These are phyloP conservation scores for Muscicapa striata DNA, from an alignment of 2,797 vertebrate species.

Conservation along the genomic window DNA sequence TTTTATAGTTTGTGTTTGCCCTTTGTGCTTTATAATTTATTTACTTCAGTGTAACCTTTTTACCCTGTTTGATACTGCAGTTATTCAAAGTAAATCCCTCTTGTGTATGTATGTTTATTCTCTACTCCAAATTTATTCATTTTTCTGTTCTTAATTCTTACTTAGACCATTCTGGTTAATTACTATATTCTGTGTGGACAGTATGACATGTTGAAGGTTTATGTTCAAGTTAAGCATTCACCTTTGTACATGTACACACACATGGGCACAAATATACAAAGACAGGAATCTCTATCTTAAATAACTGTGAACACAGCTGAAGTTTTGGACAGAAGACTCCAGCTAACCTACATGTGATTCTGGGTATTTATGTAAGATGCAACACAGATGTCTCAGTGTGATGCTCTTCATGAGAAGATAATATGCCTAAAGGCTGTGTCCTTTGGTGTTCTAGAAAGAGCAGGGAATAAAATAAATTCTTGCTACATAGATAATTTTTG, in stretches of 20 bases:
- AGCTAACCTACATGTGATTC: background rate
- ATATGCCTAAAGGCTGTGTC: background rate
- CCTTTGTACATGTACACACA: background rate
- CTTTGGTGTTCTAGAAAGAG: background rate
- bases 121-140: background rate
- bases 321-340: background rate
- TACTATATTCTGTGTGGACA: background rate
- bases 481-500: background rate
- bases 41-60: background rate
- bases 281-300: background rate
- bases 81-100: background rate
- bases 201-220: accelerated
- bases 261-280: background rate
- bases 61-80: background rate
- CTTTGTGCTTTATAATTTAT: background rate
- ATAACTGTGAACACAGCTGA: background rate
- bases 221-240: background rate
- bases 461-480: background rate
- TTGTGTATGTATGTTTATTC: background rate
- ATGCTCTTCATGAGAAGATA: background rate
- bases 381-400: background rate
- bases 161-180: background rate
- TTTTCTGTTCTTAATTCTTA: background rate
- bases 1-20: background rate
- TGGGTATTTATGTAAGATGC: background rate